Evolutionary conservation across 2,888 invertebrate genomes (phyloP).

Genomic region (Thymelicus sylvestris): DNA sequence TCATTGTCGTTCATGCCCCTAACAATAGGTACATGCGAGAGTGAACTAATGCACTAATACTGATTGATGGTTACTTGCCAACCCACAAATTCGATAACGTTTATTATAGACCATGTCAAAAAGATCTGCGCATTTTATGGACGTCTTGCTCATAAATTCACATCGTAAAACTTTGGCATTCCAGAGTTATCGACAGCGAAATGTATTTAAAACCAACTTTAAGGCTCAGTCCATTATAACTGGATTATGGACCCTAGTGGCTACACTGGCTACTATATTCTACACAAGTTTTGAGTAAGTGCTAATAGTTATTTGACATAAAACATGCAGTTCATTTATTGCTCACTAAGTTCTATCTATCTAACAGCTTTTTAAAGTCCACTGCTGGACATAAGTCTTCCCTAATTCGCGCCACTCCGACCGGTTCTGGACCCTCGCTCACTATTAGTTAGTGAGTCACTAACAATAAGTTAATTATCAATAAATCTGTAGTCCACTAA

Average conservation of each 20-base stretch:
- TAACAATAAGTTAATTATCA: neutral
- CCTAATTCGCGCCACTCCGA: too few relatives aligned
- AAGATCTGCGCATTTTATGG: constrained; percentile 8
- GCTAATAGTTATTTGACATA: neutral
- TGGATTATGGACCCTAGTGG: neutral
- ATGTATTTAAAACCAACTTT: neutral
- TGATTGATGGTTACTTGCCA: neutral
- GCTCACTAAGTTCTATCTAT: neutral
- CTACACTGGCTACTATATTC: neutral
- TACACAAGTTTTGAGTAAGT: neutral
- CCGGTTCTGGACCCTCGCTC: too few relatives aligned
- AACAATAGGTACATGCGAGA: neutral
- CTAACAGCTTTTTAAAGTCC: too few relatives aligned
- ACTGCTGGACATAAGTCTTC: too few relatives aligned
- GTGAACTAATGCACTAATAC: neutral
- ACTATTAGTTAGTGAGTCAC: too few relatives aligned
- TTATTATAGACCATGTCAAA: constrained; percentile 10
- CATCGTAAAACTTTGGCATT: neutral
- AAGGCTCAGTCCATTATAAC: neutral
- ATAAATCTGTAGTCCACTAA: neutral
- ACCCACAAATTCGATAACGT: neutral
- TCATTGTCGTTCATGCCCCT: neutral
- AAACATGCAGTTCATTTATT: neutral
- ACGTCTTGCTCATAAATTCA: constrained; percentile 4
- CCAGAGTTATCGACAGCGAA: neutral